phyloP scores from a whole-genome alignment of 2,888 invertebrate genomes.

The Salpingus planirostris region DNA sequence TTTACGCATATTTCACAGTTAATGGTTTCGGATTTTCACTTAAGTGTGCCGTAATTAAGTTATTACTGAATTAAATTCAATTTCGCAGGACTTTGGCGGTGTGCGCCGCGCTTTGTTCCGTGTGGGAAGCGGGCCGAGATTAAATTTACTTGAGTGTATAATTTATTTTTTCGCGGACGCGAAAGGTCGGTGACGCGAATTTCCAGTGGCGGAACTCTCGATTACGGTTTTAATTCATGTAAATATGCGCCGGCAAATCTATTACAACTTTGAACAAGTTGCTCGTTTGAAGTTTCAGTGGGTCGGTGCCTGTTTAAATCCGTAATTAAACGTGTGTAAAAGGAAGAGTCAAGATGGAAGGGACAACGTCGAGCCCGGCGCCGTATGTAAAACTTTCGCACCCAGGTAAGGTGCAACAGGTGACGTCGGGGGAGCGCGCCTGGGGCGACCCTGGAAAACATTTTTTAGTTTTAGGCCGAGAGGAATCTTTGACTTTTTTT shows the following conservation, averaged over 20 bases:
- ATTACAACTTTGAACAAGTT: conserved; percentile 8
- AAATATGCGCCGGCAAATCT: conserved; percentile 8
- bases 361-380: too few species aligned
- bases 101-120: too few species aligned
- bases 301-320: conserved; percentile 8
- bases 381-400: conserved; percentile 9
- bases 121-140: too few species aligned
- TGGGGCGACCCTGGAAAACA: too few species aligned
- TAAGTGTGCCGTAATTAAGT: conserved; percentile 14
- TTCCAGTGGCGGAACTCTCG: conserved; percentile 5
- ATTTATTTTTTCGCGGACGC: too few species aligned
- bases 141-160: conserved; percentile 1
- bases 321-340: too few species aligned
- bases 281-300: too few species aligned
- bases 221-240: conserved; percentile 11
- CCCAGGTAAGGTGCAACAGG: conserved; percentile 11
- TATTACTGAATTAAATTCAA: conserved; percentile 15
- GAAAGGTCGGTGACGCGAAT: conserved; percentile 2
- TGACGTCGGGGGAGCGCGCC: conserved; percentile 5
- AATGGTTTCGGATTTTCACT: conserved; percentile 17
- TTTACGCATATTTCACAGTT: conserved; percentile 16
- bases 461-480: conserved; percentile 5
- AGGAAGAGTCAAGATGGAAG: too few species aligned
- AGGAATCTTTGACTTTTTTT: too few species aligned
- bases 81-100: conserved; percentile 5